A percentile compares a stretch with the other conserved stretches of the same genome.
Conservation (phyloP, 1,140 invertebrate species). For the Formica selysi region DNA sequence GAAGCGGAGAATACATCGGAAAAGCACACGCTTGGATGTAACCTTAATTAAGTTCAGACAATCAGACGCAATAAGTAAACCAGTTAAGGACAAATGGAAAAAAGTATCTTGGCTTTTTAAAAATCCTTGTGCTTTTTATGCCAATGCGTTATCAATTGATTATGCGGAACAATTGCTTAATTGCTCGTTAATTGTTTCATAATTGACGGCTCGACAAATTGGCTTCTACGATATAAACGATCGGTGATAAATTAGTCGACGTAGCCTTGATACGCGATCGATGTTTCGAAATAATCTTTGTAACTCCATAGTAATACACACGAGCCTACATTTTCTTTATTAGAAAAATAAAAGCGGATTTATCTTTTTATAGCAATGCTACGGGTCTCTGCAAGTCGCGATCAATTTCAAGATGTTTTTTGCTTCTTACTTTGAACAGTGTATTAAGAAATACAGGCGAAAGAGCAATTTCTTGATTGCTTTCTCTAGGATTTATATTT, state of each 20-base stretch:
- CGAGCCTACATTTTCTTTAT: not conserved
- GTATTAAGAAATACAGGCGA: too few relatives aligned
- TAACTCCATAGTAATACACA: not conserved
- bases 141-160: constrained; percentile 63
- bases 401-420: too few relatives aligned
- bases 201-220: constrained; percentile 73
- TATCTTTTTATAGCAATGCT: not conserved
- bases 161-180: constrained; percentile 67
- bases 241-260: constrained; percentile 71
- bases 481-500: not conserved
- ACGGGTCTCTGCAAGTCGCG: not conserved
- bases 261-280: constrained; percentile 14
- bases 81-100: not conserved
- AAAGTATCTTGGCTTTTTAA: constrained; percentile 14
- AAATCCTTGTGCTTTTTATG: constrained; percentile 23
- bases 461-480: not conserved
- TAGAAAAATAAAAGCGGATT: not conserved
- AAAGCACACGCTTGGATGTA: not conserved
- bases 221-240: constrained; percentile 64
- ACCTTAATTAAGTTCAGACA: constrained; percentile 10
- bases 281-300: constrained; percentile 37
- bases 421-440: too few relatives aligned
- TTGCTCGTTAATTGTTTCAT: constrained; percentile 71
- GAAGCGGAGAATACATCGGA: not conserved
- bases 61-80: constrained; percentile 23